Conservation (phyloP, 2,113 vertebrate species). For the Dipodomys ordii region DNA sequence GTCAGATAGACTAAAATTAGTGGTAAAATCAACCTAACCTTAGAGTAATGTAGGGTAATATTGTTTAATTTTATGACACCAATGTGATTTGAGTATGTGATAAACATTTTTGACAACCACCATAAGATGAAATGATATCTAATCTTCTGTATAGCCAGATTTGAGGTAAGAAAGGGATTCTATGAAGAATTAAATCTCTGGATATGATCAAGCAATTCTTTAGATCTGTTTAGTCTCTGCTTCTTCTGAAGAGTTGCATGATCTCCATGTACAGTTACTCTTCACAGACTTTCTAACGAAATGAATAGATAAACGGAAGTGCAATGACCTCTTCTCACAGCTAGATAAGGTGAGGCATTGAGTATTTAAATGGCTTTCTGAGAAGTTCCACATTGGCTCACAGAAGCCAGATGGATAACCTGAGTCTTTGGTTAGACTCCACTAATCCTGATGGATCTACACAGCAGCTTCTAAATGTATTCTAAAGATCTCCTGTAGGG, state of each 20-base stretch:
- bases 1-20: no score
- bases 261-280: background rate
- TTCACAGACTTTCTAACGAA: background rate
- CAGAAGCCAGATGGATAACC: background rate
- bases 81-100: background rate
- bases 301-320: background rate
- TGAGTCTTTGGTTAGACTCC: constrained; percentile 29
- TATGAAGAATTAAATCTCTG: background rate
- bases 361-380: constrained; percentile 23
- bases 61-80: constrained; percentile 22
- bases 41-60: background rate
- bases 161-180: background rate
- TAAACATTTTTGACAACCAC: background rate
- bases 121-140: background rate
- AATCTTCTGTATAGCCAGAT: background rate
- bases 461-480: background rate
- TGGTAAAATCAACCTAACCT: background rate
- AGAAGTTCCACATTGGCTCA: background rate
- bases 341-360: background rate
- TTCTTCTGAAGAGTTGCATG: constrained; percentile 2
- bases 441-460: constrained; percentile 11
- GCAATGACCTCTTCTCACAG: background rate
- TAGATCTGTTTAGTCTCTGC: background rate
- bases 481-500: background rate
- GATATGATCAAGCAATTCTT: background rate